Conservation (phyloP, 1,140 invertebrate species). For the Coelopa frigida region DNA sequence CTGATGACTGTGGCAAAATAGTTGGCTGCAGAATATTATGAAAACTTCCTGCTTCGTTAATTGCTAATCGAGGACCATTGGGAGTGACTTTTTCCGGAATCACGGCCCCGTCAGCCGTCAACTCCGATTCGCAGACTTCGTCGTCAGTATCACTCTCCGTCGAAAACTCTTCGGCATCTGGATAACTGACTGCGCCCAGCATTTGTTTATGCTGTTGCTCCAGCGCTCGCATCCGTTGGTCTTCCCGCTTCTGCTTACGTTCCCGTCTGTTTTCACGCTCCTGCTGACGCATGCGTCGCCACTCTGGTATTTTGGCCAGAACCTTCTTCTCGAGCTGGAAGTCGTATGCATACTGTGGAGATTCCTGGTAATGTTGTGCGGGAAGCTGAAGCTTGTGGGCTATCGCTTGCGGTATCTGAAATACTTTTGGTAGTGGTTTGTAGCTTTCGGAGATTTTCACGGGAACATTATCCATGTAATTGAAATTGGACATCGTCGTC, state of each 20-base stretch:
- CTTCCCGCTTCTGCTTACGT: constrained; percentile 50
- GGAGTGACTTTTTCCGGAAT: no score
- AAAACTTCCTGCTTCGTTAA: constrained; percentile 30
- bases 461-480: constrained; percentile 66
- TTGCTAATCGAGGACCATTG: no score
- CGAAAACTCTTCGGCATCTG: constrained; percentile 45
- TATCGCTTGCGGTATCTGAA: constrained; percentile 58
- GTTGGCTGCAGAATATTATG: constrained; percentile 37
- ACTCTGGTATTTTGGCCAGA: constrained; percentile 60
- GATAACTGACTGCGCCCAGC: constrained; percentile 52
- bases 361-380: constrained; percentile 49
- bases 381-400: constrained; percentile 49
- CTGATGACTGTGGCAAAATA: no score
- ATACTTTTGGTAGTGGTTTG: constrained; percentile 65
- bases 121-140: constrained; percentile 6
- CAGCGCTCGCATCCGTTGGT: constrained; percentile 49
- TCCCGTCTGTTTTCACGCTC: constrained; percentile 52
- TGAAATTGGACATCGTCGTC: constrained; percentile 20
- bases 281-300: constrained; percentile 54
- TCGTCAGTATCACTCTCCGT: constrained; percentile 21
- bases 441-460: constrained; percentile 82
- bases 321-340: constrained; percentile 64
- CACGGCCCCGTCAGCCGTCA: background rate
- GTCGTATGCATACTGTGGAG: constrained; percentile 53
- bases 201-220: constrained; percentile 51